These are phyloP conservation scores for Sibirionetta formosa DNA, from an alignment of 2,797 vertebrate genomes.

Conservation along the genomic window DNA sequence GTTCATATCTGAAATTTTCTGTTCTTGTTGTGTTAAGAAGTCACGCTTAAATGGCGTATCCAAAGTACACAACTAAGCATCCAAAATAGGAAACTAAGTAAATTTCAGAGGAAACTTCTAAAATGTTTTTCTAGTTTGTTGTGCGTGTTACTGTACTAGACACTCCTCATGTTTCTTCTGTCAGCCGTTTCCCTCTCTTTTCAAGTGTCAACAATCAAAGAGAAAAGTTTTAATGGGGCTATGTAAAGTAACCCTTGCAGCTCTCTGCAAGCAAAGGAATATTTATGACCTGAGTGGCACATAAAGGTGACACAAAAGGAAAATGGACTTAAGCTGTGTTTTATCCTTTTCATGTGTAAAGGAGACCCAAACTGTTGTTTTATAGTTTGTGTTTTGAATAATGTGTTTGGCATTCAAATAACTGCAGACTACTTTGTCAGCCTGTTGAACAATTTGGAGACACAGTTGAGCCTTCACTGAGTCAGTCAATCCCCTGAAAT, in stretches of 20 bases:
- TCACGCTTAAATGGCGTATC: not conserved
- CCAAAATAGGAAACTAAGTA: not conserved
- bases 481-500: not conserved
- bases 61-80: too few relatives aligned
- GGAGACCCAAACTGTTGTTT: not conserved
- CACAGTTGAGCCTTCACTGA: not conserved
- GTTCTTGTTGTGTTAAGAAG: not conserved
- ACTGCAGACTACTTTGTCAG: not conserved
- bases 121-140: not conserved
- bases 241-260: not conserved
- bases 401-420: not conserved
- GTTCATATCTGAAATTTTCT: not conserved
- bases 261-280: not conserved
- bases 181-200: not conserved
- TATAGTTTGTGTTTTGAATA: not conserved
- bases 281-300: not conserved
- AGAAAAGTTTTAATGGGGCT: not conserved
- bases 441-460: not conserved
- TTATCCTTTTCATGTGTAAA: not conserved
- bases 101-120: not conserved
- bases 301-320: not conserved
- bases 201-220: not conserved
- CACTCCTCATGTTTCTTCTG: not conserved
- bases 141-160: rapidly evolving
- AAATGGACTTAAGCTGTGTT: not conserved